Evolutionary conservation across 2,888 invertebrate species (phyloP).

Genomic region (Apodemia duryi): DNA sequence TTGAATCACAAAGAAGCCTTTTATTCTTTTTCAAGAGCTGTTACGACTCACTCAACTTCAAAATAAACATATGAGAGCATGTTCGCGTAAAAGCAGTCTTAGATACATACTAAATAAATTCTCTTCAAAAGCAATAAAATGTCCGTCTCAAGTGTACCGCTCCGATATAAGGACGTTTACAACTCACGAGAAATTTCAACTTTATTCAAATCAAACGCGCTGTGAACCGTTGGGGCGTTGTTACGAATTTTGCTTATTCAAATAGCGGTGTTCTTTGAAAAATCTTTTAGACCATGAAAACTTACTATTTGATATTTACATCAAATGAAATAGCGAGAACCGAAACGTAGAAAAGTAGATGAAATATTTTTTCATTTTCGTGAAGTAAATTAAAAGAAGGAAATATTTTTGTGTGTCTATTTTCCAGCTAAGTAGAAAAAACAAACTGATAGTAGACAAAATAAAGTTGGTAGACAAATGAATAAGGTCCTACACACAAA

Average conservation of each 20-base stretch:
- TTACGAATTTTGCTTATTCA: constrained; percentile 21
- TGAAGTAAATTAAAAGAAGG: too few relatives aligned
- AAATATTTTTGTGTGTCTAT: too few relatives aligned
- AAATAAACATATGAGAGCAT: constrained; percentile 23
- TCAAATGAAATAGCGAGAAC: neutral
- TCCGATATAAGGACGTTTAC: constrained; percentile 25
- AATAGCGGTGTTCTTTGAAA: constrained; percentile 12
- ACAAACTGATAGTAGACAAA: too few relatives aligned
- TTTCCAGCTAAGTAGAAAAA: too few relatives aligned
- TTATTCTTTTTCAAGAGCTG: constrained; percentile 20
- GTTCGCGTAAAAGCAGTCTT: constrained; percentile 21
- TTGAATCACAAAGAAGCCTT: constrained; percentile 17
- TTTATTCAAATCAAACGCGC: constrained; percentile 17
- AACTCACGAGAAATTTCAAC: constrained; percentile 21
- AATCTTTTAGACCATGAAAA: constrained; percentile 12
- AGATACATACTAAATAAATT: constrained; percentile 28
- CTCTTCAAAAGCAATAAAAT: constrained; percentile 30
- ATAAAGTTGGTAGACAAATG: too few relatives aligned
- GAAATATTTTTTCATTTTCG: neutral
- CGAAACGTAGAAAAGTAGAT: constrained; percentile 1
- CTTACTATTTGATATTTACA: constrained; percentile 5
- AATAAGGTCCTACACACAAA: too few relatives aligned
- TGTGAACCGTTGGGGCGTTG: constrained; percentile 14
- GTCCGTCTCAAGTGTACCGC: constrained; percentile 26
- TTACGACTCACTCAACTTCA: constrained; percentile 20